Evolutionary conservation across 2,888 invertebrate species (phyloP).

Genomic region (Aphrophora alni): DNA sequence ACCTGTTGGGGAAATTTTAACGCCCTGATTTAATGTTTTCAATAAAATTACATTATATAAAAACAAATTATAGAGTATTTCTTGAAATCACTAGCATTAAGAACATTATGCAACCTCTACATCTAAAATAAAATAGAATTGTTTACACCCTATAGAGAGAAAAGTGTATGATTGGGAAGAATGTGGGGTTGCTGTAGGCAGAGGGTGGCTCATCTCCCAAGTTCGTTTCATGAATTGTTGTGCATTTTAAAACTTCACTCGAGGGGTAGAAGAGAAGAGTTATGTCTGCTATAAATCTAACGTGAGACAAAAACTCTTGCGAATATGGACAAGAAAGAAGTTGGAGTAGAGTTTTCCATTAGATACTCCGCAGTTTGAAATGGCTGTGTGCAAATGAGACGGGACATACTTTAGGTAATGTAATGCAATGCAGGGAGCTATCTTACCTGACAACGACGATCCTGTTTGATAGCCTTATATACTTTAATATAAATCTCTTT

Average conservation of each 20-base stretch:
- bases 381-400: slow-evolving; percentile 6
- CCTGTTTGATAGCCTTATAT: no score
- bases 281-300: slow-evolving; percentile 2
- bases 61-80: no score
- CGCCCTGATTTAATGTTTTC: no score
- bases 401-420: slow-evolving; percentile 9
- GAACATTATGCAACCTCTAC: no score
- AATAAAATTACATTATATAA: no score
- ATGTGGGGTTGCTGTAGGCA: background rate
- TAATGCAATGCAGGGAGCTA: background rate
- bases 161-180: background rate
- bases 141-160: background rate
- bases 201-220: background rate
- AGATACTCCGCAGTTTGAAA: slow-evolving; percentile 2
- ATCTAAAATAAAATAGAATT: background rate
- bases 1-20: no score
- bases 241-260: slow-evolving; percentile 2
- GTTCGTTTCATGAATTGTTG: slow-evolving; percentile 6
- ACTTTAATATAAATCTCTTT: no score
- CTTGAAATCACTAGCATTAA: no score
- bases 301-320: slow-evolving; percentile 6
- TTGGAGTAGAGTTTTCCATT: background rate
- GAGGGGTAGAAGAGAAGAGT: background rate
- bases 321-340: slow-evolving; percentile 9
- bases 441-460: background rate